Percentiles rank a stretch among this genome's conserved stretches.
phyloP scores from a whole-genome alignment of 2,113 vertebrate species.

The Hypomesus transpacificus region DNA sequence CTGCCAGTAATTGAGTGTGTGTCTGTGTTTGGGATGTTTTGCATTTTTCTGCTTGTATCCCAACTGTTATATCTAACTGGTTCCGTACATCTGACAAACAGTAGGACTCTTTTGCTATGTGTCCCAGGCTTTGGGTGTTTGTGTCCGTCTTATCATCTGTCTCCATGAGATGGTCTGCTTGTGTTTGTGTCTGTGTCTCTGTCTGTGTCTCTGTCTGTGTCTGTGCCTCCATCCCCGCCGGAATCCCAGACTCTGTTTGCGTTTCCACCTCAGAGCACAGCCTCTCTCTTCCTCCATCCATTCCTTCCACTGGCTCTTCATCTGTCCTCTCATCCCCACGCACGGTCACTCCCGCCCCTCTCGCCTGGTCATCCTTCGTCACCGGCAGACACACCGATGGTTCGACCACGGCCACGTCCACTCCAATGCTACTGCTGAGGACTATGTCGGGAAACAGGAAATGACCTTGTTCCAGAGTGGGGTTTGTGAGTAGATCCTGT shows the following conservation, averaged over 20 bases:
- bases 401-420: slow-evolving; percentile 54
- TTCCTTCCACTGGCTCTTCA: slow-evolving; percentile 6
- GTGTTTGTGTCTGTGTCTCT: slow-evolving; percentile 36
- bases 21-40: background rate
- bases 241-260: slow-evolving; percentile 50
- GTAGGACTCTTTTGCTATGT: background rate
- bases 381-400: slow-evolving; percentile 66
- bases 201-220: slow-evolving; percentile 54
- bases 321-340: slow-evolving; percentile 10
- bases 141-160: background rate
- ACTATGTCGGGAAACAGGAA: slow-evolving; percentile 72
- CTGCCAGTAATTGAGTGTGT: background rate
- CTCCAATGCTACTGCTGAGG: slow-evolving; percentile 64
- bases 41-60: too few relatives aligned
- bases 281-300: background rate
- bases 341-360: background rate
- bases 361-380: slow-evolving; percentile 55
- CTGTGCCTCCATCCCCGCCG: slow-evolving; percentile 37
- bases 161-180: background rate
- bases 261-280: slow-evolving; percentile 51
- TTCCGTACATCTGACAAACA: too few relatives aligned
- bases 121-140: background rate
- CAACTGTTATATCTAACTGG: too few relatives aligned
- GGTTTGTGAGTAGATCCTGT: slow-evolving; percentile 36
- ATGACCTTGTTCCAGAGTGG: slow-evolving; percentile 54